Percentiles rank a stretch among this genome's conserved stretches.
Conservation (phyloP, 2,888 invertebrate genomes). For the Anarsia innoxiella region DNA sequence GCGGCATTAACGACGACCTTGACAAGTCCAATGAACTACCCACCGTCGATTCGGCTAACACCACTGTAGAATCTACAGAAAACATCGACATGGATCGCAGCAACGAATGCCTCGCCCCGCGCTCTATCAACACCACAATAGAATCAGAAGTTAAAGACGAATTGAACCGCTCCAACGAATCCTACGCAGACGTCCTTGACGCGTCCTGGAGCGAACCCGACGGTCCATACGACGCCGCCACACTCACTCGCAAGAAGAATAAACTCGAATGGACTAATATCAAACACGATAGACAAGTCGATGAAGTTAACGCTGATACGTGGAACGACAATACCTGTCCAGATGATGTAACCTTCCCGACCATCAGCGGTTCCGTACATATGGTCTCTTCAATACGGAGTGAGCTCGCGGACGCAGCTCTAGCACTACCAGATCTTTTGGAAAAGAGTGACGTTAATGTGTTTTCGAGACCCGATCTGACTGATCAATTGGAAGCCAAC, state of each 20-base stretch:
- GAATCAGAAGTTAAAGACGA: slow-evolving; percentile 52
- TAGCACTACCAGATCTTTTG: slow-evolving; percentile 54
- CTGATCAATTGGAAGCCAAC: slow-evolving; percentile 49
- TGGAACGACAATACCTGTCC: slow-evolving; percentile 89
- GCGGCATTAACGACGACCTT: slow-evolving; percentile 17
- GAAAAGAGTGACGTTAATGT: slow-evolving; percentile 50
- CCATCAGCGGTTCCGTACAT: slow-evolving; percentile 84
- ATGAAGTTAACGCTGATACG: slow-evolving; percentile 72
- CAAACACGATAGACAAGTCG: slow-evolving; percentile 31
- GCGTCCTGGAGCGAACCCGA: slow-evolving; percentile 56
- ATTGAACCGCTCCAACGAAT: slow-evolving; percentile 66
- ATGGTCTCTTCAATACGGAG: slow-evolving; percentile 80
- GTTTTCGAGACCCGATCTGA: slow-evolving; percentile 53
- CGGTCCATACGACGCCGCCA: slow-evolving; percentile 26
- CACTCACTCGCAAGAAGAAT: slow-evolving; percentile 32
- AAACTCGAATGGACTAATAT: slow-evolving; percentile 51
- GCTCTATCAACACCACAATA: slow-evolving; percentile 45
- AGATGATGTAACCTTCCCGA: slow-evolving; percentile 87
- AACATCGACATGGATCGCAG: slow-evolving; percentile 38
- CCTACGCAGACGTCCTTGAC: slow-evolving; percentile 59
- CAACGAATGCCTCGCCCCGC: slow-evolving; percentile 64
- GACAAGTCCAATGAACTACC: slow-evolving; percentile 28
- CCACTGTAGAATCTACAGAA: slow-evolving; percentile 30
- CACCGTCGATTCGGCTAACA: slow-evolving; percentile 28
- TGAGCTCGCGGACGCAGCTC: slow-evolving; percentile 59